phyloP scores from a whole-genome alignment of 2,888 invertebrate genomes.

The Stenodera caucasica region DNA sequence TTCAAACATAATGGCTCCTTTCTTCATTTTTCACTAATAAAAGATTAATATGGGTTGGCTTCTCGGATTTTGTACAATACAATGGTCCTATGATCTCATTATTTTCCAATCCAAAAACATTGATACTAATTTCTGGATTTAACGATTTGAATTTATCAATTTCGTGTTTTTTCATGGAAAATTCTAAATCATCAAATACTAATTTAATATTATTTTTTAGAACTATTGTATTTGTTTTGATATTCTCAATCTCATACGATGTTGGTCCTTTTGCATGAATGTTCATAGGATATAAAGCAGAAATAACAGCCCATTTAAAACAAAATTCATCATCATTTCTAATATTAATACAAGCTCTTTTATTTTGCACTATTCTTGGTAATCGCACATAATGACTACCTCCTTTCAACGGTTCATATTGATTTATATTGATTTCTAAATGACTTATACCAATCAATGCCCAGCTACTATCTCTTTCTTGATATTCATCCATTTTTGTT shows the following conservation, averaged over 20 bases:
- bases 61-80: neutral
- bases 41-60: neutral
- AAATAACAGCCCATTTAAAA: neutral
- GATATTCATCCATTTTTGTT: no score
- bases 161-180: neutral
- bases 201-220: no score
- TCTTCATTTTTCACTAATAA: neutral
- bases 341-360: neutral
- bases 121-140: neutral
- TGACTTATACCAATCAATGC: no score
- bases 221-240: neutral
- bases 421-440: no score
- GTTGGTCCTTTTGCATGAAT: neutral
- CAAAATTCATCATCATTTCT: neutral
- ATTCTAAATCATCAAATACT: neutral
- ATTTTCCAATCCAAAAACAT: neutral
- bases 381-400: no score
- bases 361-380: neutral
- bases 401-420: no score
- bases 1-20: neutral
- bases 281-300: neutral
- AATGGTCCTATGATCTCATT: neutral
- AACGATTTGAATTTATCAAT: neutral
- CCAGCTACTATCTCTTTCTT: no score
- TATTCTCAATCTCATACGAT: neutral